Conservation (phyloP, 1,140 invertebrate genomes). For the Musca domestica region DNA sequence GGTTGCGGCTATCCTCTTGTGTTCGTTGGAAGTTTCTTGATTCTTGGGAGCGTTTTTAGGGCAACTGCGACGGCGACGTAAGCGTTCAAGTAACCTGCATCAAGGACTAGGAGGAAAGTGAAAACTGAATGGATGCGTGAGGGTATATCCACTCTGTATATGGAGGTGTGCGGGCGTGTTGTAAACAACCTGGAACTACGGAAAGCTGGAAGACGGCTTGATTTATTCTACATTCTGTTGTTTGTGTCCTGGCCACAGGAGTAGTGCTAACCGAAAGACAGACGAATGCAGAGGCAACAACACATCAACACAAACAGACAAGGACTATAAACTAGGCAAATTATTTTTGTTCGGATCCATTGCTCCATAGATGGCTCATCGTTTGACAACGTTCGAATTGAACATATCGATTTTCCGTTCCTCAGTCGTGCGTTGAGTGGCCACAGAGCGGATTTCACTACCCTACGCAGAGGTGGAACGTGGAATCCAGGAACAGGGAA, state of each 20-base stretch:
- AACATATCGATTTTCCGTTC: slow-evolving; percentile 9
- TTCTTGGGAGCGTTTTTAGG: not conserved
- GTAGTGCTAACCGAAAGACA: not conserved
- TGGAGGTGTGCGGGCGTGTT: not conserved
- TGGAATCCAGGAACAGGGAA: no score
- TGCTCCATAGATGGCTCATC: no score
- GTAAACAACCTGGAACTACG: slow-evolving; percentile 10
- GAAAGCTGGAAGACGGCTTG: slow-evolving; percentile 9
- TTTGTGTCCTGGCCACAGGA: not conserved
- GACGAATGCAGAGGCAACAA: not conserved
- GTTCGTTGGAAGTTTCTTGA: not conserved
- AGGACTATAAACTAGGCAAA: not conserved
- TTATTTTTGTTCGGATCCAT: not conserved
- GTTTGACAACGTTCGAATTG: not conserved
- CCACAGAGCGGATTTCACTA: no score
- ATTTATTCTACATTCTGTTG: slow-evolving; percentile 14
- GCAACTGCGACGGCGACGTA: no score
- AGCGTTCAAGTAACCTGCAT: not conserved
- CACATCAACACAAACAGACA: slow-evolving; percentile 2
- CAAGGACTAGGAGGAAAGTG: slow-evolving; percentile 14
- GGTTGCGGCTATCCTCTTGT: not conserved
- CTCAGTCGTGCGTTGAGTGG: not conserved
- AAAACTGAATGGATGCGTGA: not conserved
- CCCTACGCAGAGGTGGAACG: no score
- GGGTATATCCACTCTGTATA: no score